Conservation (phyloP, 2,113 vertebrate species). For the Sinocyclocheilus anophthalmus region DNA sequence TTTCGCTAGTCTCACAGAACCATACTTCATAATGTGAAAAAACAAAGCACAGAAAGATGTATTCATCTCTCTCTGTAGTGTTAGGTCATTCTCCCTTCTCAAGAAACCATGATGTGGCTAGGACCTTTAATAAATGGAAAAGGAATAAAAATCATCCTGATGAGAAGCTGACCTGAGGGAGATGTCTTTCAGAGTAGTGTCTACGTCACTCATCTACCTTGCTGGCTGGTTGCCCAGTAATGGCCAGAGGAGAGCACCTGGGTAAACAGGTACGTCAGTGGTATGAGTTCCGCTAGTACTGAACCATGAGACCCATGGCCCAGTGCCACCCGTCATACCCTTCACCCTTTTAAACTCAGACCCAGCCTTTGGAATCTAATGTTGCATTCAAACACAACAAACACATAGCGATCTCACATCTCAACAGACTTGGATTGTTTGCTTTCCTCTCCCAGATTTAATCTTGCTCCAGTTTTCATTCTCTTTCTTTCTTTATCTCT, state of each 20-base stretch:
- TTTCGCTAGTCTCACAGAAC: not conserved
- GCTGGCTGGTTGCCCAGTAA: too few relatives aligned
- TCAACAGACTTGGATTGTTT: constrained; percentile 30
- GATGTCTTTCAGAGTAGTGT: constrained; percentile 14
- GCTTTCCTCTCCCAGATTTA: too few relatives aligned
- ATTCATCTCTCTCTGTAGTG: not conserved
- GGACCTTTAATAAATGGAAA: constrained; percentile 1
- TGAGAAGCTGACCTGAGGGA: not conserved
- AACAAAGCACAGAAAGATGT: not conserved
- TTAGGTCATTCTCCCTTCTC: not conserved
- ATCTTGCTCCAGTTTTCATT: too few relatives aligned
- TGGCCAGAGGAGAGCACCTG: too few relatives aligned
- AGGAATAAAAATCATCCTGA: not conserved
- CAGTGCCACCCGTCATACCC: not conserved
- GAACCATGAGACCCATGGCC: too few relatives aligned
- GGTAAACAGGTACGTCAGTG: too few relatives aligned
- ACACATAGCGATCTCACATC: constrained; percentile 22
- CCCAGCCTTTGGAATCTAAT: too few relatives aligned
- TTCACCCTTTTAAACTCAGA: too few relatives aligned
- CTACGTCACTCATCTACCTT: not conserved
- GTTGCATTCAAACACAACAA: too few relatives aligned
- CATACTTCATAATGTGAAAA: not conserved
- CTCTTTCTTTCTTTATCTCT: too few relatives aligned
- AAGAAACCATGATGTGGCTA: not conserved
- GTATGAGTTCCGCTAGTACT: too few relatives aligned